Base-by-base conservation (phyloP, 2,113 vertebrate genomes). In the Malaclemys terrapin region DNA sequence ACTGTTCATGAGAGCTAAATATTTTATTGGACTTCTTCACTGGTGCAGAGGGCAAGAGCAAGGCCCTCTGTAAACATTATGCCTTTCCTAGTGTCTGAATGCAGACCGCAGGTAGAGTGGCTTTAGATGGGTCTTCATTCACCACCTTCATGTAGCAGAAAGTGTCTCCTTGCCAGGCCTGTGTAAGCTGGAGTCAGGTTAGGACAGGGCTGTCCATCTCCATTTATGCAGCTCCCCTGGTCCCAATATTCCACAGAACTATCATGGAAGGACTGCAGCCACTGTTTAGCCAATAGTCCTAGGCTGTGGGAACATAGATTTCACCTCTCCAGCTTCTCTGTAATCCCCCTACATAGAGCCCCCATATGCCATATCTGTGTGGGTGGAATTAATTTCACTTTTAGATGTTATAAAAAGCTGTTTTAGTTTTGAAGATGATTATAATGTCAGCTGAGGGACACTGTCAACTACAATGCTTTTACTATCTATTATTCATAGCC, bases 401-500 rank as follows among this genome's bases (percentile, higher is more conserved):
- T 19, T 38, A 38, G n/a, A 19, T 72, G 35, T 10, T 72, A 20
- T 38, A 38, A 72, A 72, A n/a, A 72, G 35, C 14, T n/a, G 65
- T 72, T 72, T 72, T 72, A 38, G 19, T 38, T 22, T 72, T 72
- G n/a, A 72, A 72, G 25, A 50, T 82, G 20, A 54, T 94, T 95
- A 88, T 87, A 87, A 85, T n/a, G 14, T 94, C 79, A 96, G 88
- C 92, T 95, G 49, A 95, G 93, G 52, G 12, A 84, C 79, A 31
- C 50, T 88, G 38, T 83, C 9, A 56, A 72, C 89, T 92, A 20
- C 85, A 88, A 88, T 92, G 11, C 57, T 95, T 88, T 91, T 86
- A 95, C 81, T 91, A 57, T 19, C n/a, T 72, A 24, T 45, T 87
- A 54, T 85, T 95, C n/a, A 22, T 72, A 72, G 65, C n/a, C 65